Evolutionary conservation across 1,140 invertebrate genomes (phyloP), one percentile per base, ranked within the genome.

Genomic region (Drosophila prosaltans): DNA sequence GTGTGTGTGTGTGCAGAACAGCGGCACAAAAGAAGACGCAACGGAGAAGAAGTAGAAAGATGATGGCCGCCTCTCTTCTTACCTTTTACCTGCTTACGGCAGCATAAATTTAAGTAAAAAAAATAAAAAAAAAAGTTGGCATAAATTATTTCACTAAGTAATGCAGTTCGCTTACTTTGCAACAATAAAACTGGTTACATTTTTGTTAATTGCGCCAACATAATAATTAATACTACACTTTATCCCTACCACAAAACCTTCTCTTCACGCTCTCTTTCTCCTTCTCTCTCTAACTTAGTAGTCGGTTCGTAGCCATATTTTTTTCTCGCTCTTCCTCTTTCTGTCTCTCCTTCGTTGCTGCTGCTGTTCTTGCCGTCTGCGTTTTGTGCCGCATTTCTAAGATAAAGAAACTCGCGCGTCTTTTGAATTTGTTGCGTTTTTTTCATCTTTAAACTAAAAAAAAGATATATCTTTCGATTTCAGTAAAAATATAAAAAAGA

Each of bases 351-450:
- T 83, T 83, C 83, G 58, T 62, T 88, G 8, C n/a, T 40, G 67
- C 68, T 64, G 68, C 78, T 72, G 82, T 88, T 86, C 83, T 86
- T 60, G 80, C 73, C 78, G 85, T 74, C 84, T 88, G 71, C 77
- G 65, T 72, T 88, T 80, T 84, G 74, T 84, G 84, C 84, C 80
- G 81, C 84, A 88, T 81, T 88, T 88, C 77, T 73, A 74, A 86
- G 83, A 88, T 89, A 88, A 88, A 88, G 72, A 86, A 51, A 78
- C 82, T 26, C 39, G 68, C 74, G 78, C 79, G 72, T 75, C 72
- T 84, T 65, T 63, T 54, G 62, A 82, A 26, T 51, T 51, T 51
- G 21, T 51, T 51, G 78, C 79, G 75, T 72, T 69, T 84, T 65
- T 60, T 55, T 30, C 9, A 5, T 26, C 4, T 9, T 28, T 11